Evolutionary conservation across 2,797 vertebrate species (phyloP).

Genomic region (Sternotherus odoratus): DNA sequence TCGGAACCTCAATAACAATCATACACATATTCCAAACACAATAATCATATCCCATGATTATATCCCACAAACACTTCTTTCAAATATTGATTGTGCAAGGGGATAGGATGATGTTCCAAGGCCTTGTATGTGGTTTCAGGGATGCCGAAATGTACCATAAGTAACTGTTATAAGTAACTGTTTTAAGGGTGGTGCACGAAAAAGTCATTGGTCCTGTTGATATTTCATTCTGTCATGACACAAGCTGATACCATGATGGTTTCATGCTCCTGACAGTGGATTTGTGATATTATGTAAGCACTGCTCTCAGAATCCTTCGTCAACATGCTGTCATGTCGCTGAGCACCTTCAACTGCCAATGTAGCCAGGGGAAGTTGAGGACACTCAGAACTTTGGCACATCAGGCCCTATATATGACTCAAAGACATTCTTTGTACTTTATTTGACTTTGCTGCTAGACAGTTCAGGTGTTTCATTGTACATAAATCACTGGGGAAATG

Average conservation of each 20-base stretch:
- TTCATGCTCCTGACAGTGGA: not conserved
- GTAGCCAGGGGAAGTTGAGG: not conserved
- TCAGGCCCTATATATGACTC: not conserved
- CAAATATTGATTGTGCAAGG: not conserved
- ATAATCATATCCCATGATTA: not conserved
- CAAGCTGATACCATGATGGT: not conserved
- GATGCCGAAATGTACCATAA: not conserved
- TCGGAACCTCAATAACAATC: not conserved
- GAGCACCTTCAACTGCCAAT: accelerated
- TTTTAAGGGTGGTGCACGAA: not conserved
- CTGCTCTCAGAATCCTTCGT: accelerated
- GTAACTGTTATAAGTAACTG: not conserved
- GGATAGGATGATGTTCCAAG: not conserved
- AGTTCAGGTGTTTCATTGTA: not conserved
- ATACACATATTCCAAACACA: not conserved
- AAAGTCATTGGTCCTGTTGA: too few relatives aligned
- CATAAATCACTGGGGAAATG: not conserved
- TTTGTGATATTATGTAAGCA: accelerated
- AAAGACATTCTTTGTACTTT: not conserved
- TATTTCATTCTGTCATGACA: not conserved
- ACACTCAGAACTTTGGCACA: not conserved
- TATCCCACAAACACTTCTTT: not conserved
- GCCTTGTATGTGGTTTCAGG: not conserved
- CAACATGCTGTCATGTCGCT: accelerated
- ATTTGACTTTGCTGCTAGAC: not conserved